Base-by-base conservation (phyloP, 2,888 invertebrate genomes). In the Cartodere bifasciata region DNA sequence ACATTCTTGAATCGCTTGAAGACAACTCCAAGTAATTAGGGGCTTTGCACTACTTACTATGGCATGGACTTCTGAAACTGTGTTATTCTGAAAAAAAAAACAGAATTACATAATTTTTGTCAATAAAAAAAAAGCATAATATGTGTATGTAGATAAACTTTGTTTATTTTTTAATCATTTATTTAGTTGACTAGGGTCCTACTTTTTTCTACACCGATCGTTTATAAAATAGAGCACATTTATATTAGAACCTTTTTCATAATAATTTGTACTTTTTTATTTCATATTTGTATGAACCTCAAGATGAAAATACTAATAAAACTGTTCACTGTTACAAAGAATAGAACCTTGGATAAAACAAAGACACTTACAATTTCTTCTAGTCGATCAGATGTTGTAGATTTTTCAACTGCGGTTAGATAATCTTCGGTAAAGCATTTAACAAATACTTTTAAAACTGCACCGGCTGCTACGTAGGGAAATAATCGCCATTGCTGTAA, bases 401-500 rank as follows among this genome's bases (percentile, higher is more conserved):
- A 78, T 46, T 70, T 70, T 49, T 80, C 75, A 6, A 83, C 74
- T 20, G 74, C 71, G 32, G 65, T 65, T 41, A 82, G 62, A 52
- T 82, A 83, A 5, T 69, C 66, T 24, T 65, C 63, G 1, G 75
- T 68, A 45, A 83, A 70, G 40, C 68, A 70, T 32, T 69, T 65
- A 28, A 78, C 71, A 42, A 77, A 78, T 38, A 77, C 60, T 49
- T 73, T 71, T 44, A 75, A 65, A 21, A 75, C 70, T 11, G 71
- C 71, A 1, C 75, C 72, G 1, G 81, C 74, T 1, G 84, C 73
- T 38, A 85, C 66, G 53, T 76, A 72, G 0, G 84, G 83, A 50
- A 85, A 75, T 2, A 86, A 53, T 31, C 85, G 68, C 77, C 82
- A 83, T 78, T 84, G 83, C 82, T 85, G 63, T 10, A 62, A 62